These are phyloP conservation scores for Cryptophagus acutangulus DNA, from an alignment of 2,888 invertebrate genomes.

Conservation along the genomic window DNA sequence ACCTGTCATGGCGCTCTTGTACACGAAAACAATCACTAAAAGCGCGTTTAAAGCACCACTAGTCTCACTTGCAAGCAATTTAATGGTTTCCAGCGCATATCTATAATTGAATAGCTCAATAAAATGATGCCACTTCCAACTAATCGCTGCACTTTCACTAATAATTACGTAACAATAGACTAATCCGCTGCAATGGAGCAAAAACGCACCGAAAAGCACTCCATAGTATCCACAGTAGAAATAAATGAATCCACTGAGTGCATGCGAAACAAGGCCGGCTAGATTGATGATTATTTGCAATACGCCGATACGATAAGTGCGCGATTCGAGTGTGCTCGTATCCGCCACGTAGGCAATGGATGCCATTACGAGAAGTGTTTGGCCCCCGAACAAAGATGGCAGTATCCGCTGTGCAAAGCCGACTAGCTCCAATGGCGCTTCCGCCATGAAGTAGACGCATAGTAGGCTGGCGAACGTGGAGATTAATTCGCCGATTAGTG, in stretches of 20 bases:
- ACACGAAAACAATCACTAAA: too few relatives aligned
- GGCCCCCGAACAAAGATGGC: conserved; percentile 56
- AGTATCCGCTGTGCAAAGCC: conserved; percentile 54
- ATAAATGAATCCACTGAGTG: conserved; percentile 41
- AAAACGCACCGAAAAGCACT: conserved; percentile 34
- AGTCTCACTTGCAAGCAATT: too few relatives aligned
- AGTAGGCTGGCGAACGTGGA: conserved; percentile 51
- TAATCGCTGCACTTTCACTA: too few relatives aligned
- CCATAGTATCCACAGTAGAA: conserved; percentile 43
- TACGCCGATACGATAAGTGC: conserved; percentile 60
- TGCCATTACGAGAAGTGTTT: conserved; percentile 47
- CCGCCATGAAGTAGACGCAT: conserved; percentile 53
- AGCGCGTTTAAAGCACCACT: too few relatives aligned
- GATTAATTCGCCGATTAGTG: conserved; percentile 44
- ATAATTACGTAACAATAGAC: too few relatives aligned
- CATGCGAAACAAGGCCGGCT: conserved; percentile 33
- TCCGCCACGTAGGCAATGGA: conserved; percentile 46
- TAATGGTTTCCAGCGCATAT: too few relatives aligned
- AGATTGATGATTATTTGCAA: conserved; percentile 45
- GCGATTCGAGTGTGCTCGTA: conserved; percentile 52
- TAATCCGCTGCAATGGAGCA: conserved; percentile 35
- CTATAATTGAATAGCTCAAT: too few relatives aligned
- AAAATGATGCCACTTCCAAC: too few relatives aligned
- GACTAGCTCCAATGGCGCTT: conserved; percentile 52
- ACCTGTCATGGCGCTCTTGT: too few relatives aligned